Base-by-base conservation (phyloP, 2,797 vertebrate genomes). In the Neosilurus hyrtlii region DNA sequence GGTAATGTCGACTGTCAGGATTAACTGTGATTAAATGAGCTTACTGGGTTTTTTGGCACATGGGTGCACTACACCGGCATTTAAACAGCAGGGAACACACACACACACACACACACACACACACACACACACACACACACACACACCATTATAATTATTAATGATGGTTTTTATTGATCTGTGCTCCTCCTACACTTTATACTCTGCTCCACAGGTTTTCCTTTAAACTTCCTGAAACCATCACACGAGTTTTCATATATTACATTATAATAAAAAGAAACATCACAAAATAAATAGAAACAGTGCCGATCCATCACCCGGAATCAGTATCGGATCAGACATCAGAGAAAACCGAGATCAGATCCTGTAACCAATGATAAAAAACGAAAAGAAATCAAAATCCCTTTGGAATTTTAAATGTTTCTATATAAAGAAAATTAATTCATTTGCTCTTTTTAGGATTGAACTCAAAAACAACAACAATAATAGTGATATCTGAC, bases 11-110 rank as follows among this genome's bases (percentile, higher is more conserved):
- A 87, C 74, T 84, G 85, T 88, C 80, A 76, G 86, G 86, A 81
- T 90, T 88, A 89, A 77, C 71, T 73, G 79, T 87, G 87, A 88
- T 88, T 89, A 89, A 86, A 85, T 83, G 85, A 80, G 22, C 84
- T 88, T 75, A 83, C 78, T 71, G 83, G 54, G 2, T 43, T 59
- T 86, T 75, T 82, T 84, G 82, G 86, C 86, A 71, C 82, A 80
- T 77, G 37, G 77, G 59, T 82, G 30, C 79, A 70, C 61, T 26
- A 83, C 74, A 76, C 68, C 80, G 61, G 57, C 79, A 83, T 88
- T 84, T 67, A 81, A 83, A 85, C 83, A 62, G 82, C 57, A 79
- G 79, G 72, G 37, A n/a, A 61, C 37, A 75, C 52, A 59, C 30
- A 73, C 52, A 80, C 57, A 57, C 10, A 30, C 24, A 59, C 20